These are phyloP conservation scores for Beris chalybata DNA, from an alignment of 2,888 invertebrate species.

Conservation along the genomic window DNA sequence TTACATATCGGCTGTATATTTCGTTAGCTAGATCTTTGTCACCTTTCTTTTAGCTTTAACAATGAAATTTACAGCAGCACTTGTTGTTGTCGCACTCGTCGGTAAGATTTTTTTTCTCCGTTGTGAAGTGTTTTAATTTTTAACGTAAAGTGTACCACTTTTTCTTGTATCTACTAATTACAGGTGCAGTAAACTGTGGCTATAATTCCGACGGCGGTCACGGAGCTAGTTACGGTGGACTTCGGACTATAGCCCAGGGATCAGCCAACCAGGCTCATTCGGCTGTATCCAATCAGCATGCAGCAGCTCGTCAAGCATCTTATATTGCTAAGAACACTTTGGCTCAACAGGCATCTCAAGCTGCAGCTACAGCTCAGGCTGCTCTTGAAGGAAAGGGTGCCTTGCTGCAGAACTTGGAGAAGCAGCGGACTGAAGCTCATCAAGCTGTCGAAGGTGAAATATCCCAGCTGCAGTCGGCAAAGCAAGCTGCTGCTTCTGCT, in stretches of 20 bases:
- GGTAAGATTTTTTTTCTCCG: slow-evolving; percentile 12
- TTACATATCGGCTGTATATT: not conserved
- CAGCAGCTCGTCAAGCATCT: slow-evolving; percentile 70
- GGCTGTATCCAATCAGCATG: slow-evolving; percentile 72
- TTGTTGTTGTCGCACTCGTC: slow-evolving; percentile 13
- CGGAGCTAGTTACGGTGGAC: slow-evolving; percentile 60
- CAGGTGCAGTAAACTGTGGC: slow-evolving; percentile 13
- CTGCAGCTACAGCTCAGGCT: slow-evolving; percentile 65
- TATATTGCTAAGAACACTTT: slow-evolving; percentile 69
- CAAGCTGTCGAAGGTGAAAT: slow-evolving; percentile 68
- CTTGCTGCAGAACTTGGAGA: slow-evolving; percentile 65
- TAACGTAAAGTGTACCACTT: too few species aligned
- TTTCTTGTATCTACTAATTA: not conserved
- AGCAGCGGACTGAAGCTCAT: slow-evolving; percentile 70
- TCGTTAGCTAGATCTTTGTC: not conserved
- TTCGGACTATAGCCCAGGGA: slow-evolving; percentile 72
- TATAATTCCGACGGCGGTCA: slow-evolving; percentile 60
- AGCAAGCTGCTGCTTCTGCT: slow-evolving; percentile 67
- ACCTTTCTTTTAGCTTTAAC: slow-evolving; percentile 4
- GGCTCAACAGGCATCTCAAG: slow-evolving; percentile 70
- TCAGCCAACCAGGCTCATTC: slow-evolving; percentile 78
- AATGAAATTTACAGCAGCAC: slow-evolving; percentile 10
- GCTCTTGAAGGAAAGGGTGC: slow-evolving; percentile 66
- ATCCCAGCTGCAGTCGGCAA: slow-evolving; percentile 70
- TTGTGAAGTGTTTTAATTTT: too few species aligned